Conservation (phyloP, 2,113 vertebrate genomes). For the Melanotaenia duboulayi region DNA sequence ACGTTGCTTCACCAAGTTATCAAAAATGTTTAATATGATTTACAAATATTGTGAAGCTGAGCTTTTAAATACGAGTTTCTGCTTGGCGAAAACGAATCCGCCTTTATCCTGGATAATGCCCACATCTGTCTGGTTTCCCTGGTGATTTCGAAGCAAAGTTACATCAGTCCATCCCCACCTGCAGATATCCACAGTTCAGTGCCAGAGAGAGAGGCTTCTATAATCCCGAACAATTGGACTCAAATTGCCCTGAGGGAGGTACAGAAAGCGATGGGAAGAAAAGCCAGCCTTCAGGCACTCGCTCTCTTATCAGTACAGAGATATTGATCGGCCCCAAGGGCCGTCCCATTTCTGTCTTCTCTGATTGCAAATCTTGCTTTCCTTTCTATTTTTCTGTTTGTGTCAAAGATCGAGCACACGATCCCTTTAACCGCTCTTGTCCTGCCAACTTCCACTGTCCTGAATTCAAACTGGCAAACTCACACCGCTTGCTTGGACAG, state of each 20-base stretch:
- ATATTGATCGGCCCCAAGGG: constrained; percentile 65
- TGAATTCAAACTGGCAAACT: constrained; percentile 32
- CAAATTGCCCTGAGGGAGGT: constrained; percentile 56
- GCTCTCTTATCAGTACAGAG: constrained; percentile 65
- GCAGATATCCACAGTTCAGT: constrained; percentile 53
- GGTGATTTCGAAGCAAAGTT: constrained; percentile 32
- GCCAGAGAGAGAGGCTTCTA: constrained; percentile 56
- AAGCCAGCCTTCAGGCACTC: constrained; percentile 62
- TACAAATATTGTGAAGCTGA: not conserved
- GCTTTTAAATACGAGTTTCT: constrained; percentile 2
- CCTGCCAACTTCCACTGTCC: constrained; percentile 15
- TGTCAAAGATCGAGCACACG: constrained; percentile 24
- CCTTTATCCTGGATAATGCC: not conserved
- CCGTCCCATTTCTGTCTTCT: constrained; percentile 59
- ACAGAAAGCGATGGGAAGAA: constrained; percentile 67
- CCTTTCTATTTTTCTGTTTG: constrained; percentile 27
- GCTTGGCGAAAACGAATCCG: constrained; percentile 20
- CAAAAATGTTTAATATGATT: not conserved
- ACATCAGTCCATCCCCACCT: constrained; percentile 56
- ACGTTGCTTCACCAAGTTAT: constrained; percentile 11
- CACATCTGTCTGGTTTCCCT: constrained; percentile 37
- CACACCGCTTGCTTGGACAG: constrained; percentile 4
- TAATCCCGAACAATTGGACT: constrained; percentile 62
- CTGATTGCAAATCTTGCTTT: constrained; percentile 33
- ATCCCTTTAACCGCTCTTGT: constrained; percentile 24